Evolutionary conservation across 1,140 invertebrate genomes (phyloP), one percentile per base, ranked within the genome.

Genomic region (Drosophila burlai): DNA sequence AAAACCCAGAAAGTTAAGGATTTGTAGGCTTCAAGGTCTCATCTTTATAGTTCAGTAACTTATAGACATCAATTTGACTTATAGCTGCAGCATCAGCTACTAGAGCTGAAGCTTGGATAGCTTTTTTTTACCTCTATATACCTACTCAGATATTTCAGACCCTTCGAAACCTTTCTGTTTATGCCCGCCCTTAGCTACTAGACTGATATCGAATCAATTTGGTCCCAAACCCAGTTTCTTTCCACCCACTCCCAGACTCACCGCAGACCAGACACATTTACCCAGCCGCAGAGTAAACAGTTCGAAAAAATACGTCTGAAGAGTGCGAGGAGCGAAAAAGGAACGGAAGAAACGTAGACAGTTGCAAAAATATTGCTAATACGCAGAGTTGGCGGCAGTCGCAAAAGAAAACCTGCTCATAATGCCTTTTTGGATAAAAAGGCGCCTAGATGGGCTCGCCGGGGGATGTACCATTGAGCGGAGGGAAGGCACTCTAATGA

Each of bases 331-430:
- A 31, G 49, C 15, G 16, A 66, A 68, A 54, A 74, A 45, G 49
- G 79, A 58, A 29, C 71, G 61, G 81, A 82, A 65, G 71, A 66
- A 66, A 50, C 63, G 55, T 63, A 90, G 81, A 84, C 84, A 84
- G 77, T 90, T 49, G 66, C 74, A 79, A 84, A 87, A 84, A 89
- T 90, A 90, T 89, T 84, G 76, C 84, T 89, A 84, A 90, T 90
- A 89, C 84, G 78, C 47, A 50, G 77, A 78, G 81, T 89, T 69
- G 83, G 83, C 84, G 83, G 73, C 76, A 74, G 49, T 67, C 61
- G 60, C 71, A 75, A 54, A 78, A 72, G 74, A 75, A 89, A 84
- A 81, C 85, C 78, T 90, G 85, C 81, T 84, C 81, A 87, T 89
- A 87, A 89, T 83, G 73, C 65, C 60, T 69, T 79, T 89, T 85